phyloP scores from a whole-genome alignment of 2,888 invertebrate genomes.

The Cetonia aurata region DNA sequence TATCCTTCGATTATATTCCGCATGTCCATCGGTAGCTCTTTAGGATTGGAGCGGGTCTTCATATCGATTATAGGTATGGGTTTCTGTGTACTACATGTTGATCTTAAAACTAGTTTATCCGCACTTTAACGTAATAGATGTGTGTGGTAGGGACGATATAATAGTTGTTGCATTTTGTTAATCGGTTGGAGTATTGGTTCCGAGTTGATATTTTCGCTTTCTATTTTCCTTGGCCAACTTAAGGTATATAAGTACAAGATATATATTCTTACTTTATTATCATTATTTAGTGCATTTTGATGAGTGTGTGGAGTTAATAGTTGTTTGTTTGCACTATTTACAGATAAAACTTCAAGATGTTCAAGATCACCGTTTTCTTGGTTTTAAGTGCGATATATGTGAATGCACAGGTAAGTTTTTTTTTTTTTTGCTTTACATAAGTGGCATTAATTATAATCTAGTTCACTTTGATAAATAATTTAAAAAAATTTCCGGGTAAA shows the following conservation, averaged over 20 bases:
- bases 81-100: too few species aligned
- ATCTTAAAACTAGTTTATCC: too few species aligned
- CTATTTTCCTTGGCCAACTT: constrained; percentile 40
- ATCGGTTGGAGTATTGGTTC: neutral
- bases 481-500: too few species aligned
- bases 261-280: neutral
- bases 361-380: constrained; percentile 12
- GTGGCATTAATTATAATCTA: neutral
- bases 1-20: constrained; percentile 16
- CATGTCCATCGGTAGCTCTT: neutral
- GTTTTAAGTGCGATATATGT: constrained; percentile 3
- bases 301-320: neutral
- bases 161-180: constrained; percentile 7
- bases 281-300: neutral
- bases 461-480: neutral
- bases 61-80: too few species aligned
- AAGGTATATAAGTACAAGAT: neutral
- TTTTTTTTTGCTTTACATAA: neutral
- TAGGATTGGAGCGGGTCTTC: neutral
- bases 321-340: constrained; percentile 12
- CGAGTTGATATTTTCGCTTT: constrained; percentile 27
- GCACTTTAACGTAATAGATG: too few species aligned
- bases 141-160: constrained; percentile 12
- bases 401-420: constrained; percentile 23
- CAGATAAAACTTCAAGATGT: constrained; percentile 29